Conservation (phyloP, 2,113 vertebrate species). For the Callionymus lyra region DNA sequence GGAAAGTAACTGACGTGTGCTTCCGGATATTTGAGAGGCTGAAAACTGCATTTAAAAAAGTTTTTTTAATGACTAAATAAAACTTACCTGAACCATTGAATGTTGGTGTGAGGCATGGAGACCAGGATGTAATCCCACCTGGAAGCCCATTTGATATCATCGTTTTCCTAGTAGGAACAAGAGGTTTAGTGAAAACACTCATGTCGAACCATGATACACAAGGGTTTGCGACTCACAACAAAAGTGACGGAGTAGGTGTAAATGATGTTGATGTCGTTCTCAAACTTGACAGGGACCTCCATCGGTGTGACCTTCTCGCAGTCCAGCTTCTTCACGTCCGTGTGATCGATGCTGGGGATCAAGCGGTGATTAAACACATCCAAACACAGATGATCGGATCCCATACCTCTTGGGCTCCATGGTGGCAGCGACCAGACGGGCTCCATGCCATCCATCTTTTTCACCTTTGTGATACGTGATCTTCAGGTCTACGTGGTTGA, state of each 20-base stretch:
- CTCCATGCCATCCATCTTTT: slow-evolving; percentile 71
- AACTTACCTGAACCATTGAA: slow-evolving; percentile 95
- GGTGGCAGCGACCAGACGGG: slow-evolving; percentile 87
- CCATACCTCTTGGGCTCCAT: slow-evolving; percentile 90
- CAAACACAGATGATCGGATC: neutral
- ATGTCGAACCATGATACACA: too few relatives aligned
- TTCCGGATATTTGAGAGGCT: too few relatives aligned
- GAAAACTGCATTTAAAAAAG: too few relatives aligned
- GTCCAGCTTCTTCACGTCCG: slow-evolving; percentile 59
- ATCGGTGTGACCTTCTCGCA: slow-evolving; percentile 76
- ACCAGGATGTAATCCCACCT: slow-evolving; percentile 98
- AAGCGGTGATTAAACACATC: slow-evolving; percentile 8
- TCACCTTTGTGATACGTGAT: slow-evolving; percentile 83
- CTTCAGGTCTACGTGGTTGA: slow-evolving; percentile 95
- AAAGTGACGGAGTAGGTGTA: slow-evolving; percentile 88
- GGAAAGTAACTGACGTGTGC: too few relatives aligned
- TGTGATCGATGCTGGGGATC: slow-evolving; percentile 74
- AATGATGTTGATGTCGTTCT: slow-evolving; percentile 67
- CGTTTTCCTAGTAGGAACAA: slow-evolving; percentile 68
- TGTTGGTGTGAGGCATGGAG: slow-evolving; percentile 97
- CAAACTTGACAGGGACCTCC: slow-evolving; percentile 78
- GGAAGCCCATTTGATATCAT: slow-evolving; percentile 88
- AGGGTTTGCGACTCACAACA: slow-evolving; percentile 57
- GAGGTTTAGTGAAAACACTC: neutral
- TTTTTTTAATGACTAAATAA: neutral